These are phyloP conservation scores for Nephila pilipes DNA, from an alignment of 1,140 invertebrate genomes.

Conservation along the genomic window DNA sequence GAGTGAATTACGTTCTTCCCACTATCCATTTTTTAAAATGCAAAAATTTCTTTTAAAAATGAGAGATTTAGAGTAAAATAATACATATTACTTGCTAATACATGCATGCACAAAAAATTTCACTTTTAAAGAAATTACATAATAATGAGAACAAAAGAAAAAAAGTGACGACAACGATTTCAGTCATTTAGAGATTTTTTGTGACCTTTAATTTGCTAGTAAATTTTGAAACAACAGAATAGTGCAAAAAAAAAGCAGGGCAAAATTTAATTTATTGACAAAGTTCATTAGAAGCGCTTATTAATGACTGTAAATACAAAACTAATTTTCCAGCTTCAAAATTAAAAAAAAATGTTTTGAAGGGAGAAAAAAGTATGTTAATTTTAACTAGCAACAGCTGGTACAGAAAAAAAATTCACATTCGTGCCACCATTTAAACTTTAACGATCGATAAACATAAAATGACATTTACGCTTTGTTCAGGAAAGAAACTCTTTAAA, in stretches of 20 bases:
- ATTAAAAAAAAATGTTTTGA: background rate
- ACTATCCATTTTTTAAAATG: too few species aligned
- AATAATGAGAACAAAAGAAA: background rate
- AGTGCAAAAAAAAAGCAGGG: background rate
- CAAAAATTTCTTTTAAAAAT: too few species aligned
- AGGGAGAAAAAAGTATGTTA: slow-evolving; percentile 27
- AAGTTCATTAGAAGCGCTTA: slow-evolving; percentile 52
- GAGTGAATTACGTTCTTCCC: too few species aligned
- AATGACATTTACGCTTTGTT: slow-evolving; percentile 66
- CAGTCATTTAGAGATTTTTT: slow-evolving; percentile 1
- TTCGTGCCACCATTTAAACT: slow-evolving; percentile 32
- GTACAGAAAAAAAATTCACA: slow-evolving; percentile 1
- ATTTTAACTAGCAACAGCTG: slow-evolving; percentile 60
- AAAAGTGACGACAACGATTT: background rate
- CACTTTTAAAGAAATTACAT: background rate
- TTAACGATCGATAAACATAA: slow-evolving; percentile 28
- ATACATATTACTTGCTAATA: too few species aligned
- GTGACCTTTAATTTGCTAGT: background rate
- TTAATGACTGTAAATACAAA: slow-evolving; percentile 62
- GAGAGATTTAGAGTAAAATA: too few species aligned
- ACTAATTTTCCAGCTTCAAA: slow-evolving; percentile 50
- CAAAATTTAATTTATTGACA: slow-evolving; percentile 26
- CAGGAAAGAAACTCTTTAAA: slow-evolving; percentile 54
- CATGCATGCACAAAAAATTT: background rate
- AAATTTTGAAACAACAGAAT: background rate